Base-by-base conservation (phyloP, 2,888 invertebrate genomes). In the Altica lythri region DNA sequence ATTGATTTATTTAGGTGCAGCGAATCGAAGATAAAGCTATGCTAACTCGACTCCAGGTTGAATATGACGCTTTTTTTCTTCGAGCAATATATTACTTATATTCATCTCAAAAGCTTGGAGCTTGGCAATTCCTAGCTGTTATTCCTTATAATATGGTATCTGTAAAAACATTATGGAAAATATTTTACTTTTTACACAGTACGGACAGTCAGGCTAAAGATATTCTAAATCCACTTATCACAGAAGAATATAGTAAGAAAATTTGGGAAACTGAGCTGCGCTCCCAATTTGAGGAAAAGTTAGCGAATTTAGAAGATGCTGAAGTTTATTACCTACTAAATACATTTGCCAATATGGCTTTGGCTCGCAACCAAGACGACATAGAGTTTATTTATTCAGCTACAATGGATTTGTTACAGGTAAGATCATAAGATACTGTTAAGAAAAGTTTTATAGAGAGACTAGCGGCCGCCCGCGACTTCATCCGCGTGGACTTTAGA, bases 91-190 rank as follows among this genome's bases (percentile, higher is more conserved):
- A 83, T 51, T 85, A 83, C 61, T 83, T 91, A 52, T 86, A 88
- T 68, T 81, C 83, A 1, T 86, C 88, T 0, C 83, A 86, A 38
- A 85, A 86, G 68, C 78, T 88, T 56, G 88, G 89, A 5, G 86
- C 89, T 1, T 89, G 90, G 88, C 90, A 92, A 72, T 91, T 90
- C 76, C 81, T 91, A 63, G 86, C 89, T 9, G 85, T 86, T 13
- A 79, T 90, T 62, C 90, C 91, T 0, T 89, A 85, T 68, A 77
- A 80, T 56, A 76, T 80, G 38, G 79, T 87, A 18, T 81, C 85
- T 6, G 69, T 79, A 1, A 74, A 76, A 40, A 80, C 82, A 3
- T 69, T 86, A n/a, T 88, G 86, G 86, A 81, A 81, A 66, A 78
- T 87, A 51, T 86, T 83, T 70, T 83, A 83, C 64, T 81, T 81